Percentiles rank a stretch among this genome's conserved stretches.
Conservation (phyloP, 2,113 vertebrate species). For the Plecotus auritus region DNA sequence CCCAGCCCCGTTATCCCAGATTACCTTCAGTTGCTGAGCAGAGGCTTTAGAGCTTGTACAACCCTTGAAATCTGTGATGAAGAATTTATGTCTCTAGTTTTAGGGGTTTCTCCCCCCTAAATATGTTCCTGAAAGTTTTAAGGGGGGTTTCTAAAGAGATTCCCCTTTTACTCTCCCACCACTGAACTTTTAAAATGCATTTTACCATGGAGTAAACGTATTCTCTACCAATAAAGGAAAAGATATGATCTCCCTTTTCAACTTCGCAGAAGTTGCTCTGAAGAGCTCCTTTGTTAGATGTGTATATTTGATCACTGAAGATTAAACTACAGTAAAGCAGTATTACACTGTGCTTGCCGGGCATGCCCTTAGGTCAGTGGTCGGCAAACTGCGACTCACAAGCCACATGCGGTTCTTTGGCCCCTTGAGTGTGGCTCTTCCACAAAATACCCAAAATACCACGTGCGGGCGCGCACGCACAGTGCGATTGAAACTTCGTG, state of each 20-base stretch:
- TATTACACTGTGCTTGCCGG: neutral
- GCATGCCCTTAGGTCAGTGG: neutral
- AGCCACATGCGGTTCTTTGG: too few species aligned
- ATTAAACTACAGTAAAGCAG: neutral
- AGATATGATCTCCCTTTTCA: neutral
- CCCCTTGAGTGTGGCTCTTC: too few species aligned
- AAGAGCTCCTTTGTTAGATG: neutral
- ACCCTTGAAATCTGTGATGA: neutral
- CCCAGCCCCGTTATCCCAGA: neutral
- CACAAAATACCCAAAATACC: too few species aligned
- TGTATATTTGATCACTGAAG: neutral
- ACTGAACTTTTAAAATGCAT: neutral
- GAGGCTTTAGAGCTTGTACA: neutral
- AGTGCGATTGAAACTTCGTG: too few species aligned
- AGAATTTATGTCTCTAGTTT: neutral
- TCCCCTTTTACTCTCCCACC: neutral
- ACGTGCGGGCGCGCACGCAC: too few species aligned
- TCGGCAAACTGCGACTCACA: too few species aligned
- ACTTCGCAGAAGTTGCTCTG: neutral
- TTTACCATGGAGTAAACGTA: neutral
- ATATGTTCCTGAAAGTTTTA: conserved; percentile 4
- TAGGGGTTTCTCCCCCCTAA: neutral
- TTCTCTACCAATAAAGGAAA: neutral
- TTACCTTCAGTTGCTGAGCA: neutral
- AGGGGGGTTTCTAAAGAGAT: neutral